These are phyloP conservation scores for Itoplectis maculator DNA, from an alignment of 2,888 invertebrate species.

Conservation along the genomic window DNA sequence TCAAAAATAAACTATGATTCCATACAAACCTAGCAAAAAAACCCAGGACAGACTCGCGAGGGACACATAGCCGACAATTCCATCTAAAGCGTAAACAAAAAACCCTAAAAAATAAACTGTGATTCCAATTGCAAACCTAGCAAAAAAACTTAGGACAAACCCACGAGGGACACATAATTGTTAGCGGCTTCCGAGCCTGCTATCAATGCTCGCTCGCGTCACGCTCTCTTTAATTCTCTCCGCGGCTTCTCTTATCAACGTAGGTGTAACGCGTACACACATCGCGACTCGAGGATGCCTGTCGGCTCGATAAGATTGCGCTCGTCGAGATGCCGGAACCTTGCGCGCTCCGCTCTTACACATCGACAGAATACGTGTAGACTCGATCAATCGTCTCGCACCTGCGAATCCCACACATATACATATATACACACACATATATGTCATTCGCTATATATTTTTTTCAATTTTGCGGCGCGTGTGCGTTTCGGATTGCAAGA, in stretches of 20 bases:
- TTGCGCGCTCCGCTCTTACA: slow-evolving; percentile 12
- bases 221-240: slow-evolving; percentile 59
- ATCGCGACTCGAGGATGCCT: slow-evolving; percentile 49
- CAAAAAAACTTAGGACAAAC: not conserved
- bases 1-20: not conserved
- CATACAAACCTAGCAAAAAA: not conserved
- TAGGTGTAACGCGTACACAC: slow-evolving; percentile 17
- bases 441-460: not conserved
- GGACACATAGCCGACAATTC: too few species aligned
- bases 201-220: slow-evolving; percentile 47
- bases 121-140: not conserved
- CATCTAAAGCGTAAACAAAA: too few species aligned
- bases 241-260: slow-evolving; percentile 56
- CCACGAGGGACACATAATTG: slow-evolving; percentile 7
- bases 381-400: not conserved
- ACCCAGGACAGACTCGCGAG: not conserved
- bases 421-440: too few species aligned
- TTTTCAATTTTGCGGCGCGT: not conserved
- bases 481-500: not conserved
- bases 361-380: slow-evolving; percentile 1
- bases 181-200: slow-evolving; percentile 28
- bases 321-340: slow-evolving; percentile 49
- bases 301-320: slow-evolving; percentile 59
- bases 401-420: too few species aligned
- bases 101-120: slow-evolving; percentile 6